A percentile compares a stretch with the other conserved stretches of the same genome.
Evolutionary conservation across 2,797 vertebrate genomes (phyloP).

Genomic region (Philypnodon macrostomus): DNA sequence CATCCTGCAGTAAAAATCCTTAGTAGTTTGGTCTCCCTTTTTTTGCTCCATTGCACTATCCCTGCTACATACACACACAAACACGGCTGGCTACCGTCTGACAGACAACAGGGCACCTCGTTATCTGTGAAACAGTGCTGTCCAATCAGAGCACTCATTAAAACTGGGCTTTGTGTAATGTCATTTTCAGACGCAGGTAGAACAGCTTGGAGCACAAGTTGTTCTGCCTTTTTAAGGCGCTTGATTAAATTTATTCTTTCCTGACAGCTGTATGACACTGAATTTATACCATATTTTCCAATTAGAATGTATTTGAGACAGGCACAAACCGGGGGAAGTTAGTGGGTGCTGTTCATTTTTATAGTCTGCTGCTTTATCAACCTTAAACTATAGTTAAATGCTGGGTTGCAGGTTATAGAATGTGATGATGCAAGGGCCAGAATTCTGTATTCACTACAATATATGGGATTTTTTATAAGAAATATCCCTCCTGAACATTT

Average conservation of each 20-base stretch:
- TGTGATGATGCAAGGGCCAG: too few relatives aligned
- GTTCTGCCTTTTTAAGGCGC: slow-evolving; percentile 23
- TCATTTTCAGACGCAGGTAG: slow-evolving; percentile 35
- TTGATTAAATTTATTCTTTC: slow-evolving; percentile 23
- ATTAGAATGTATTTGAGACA: slow-evolving; percentile 10
- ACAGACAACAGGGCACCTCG: slow-evolving; percentile 43
- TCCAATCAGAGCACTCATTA: slow-evolving; percentile 62
- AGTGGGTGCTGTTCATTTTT: not conserved
- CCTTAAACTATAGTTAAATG: slow-evolving; percentile 9
- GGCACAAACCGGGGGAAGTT: not conserved
- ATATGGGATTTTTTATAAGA: too few relatives aligned
- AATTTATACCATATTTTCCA: slow-evolving; percentile 9
- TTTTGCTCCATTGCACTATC: slow-evolving; percentile 6
- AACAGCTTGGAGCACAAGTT: slow-evolving; percentile 45
- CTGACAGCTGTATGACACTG: slow-evolving; percentile 2
- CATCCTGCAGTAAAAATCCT: slow-evolving; percentile 19
- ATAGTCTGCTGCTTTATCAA: slow-evolving; percentile 8
- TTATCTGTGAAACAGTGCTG: slow-evolving; percentile 41
- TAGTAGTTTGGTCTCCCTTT: slow-evolving; percentile 9
- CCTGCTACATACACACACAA: not conserved
- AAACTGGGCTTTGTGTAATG: slow-evolving; percentile 43
- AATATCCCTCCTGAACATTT: too few relatives aligned
- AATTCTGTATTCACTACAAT: too few relatives aligned
- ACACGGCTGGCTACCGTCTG: slow-evolving; percentile 23
- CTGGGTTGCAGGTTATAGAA: too few relatives aligned